Base-by-base conservation (phyloP, 2,113 vertebrate species). In the Silurus meridionalis region DNA sequence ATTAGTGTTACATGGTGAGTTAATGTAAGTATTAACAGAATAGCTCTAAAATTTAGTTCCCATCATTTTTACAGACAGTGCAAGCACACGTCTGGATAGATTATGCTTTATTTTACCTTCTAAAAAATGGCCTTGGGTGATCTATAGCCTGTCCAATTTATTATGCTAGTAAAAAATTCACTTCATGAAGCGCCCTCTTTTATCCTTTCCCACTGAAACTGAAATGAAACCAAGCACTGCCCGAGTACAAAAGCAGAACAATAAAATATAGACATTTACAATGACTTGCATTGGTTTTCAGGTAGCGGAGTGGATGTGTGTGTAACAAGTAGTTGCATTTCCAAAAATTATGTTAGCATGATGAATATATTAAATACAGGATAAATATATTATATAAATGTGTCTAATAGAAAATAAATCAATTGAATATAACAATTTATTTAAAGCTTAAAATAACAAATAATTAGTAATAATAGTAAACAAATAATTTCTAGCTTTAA, bases 121-220 rank as follows among this genome's bases (percentile, higher is more conserved):
- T 61, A 80, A 61, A 61, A 80, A 80, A 80, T 46, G 28, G 78
- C 37, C n/a, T 61, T 21, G 78, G 78, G 58, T 80, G 57, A 80
- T 80, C 60, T 60, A 80, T 61, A 80, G 58, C 37, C 28, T 2
- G 9, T 61, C 55, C 55, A 10, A 21, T 80, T 80, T 80, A 46
- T 61, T 37, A 48, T 23, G 28, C 61, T 80, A 61, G 57, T 80
- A 61, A 61, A 80, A 80, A 61, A 37, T 28, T 61, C 78, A 80
- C 78, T 80, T 28, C 78, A 61, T 28, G 4, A 46, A 80, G 55
- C 2, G 19, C 17, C 48, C 10, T 61, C 17, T 37, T 60, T 13
- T 28, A 17, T 79, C 25, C 0, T 58, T 53, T 80, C 19, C 37
- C 4, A 3, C 15, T 46, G 25, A 6, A 80, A 61, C 78, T 3